These are phyloP conservation scores for Takifugu flavidus DNA, from an alignment of 2,113 vertebrate genomes.

Conservation along the genomic window DNA sequence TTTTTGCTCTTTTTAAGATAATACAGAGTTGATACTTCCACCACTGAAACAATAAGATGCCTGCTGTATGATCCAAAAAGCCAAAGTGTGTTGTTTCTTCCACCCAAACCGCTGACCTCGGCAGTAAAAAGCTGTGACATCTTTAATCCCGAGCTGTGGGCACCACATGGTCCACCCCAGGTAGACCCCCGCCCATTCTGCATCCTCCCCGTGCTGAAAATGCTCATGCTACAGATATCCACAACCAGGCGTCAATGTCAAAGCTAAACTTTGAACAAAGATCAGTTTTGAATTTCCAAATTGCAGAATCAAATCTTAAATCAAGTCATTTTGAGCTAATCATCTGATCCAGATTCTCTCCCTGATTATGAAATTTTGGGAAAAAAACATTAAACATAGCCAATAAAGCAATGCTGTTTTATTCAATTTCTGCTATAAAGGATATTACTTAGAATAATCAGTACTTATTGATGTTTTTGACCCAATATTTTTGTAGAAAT, in stretches of 20 bases:
- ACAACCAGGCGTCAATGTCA: slow-evolving; percentile 62
- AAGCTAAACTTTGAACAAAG: slow-evolving; percentile 2
- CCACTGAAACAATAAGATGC: too few species aligned
- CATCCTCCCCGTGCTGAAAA: slow-evolving; percentile 52
- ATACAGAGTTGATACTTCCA: too few species aligned
- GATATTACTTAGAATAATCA: too few species aligned
- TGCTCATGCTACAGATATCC: slow-evolving; percentile 61
- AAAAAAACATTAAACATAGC: neutral
- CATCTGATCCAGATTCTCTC: neutral
- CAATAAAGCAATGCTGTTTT: too few species aligned
- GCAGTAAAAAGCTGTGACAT: slow-evolving; percentile 8
- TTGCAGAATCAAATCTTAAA: neutral
- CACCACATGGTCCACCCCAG: slow-evolving; percentile 47
- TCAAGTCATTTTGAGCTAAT: neutral
- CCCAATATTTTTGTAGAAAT: too few species aligned
- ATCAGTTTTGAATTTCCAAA: too few species aligned
- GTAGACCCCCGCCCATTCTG: slow-evolving; percentile 34
- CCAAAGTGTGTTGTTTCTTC: too few species aligned
- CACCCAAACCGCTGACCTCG: slow-evolving; percentile 6
- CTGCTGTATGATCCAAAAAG: too few species aligned
- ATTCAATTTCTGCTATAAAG: too few species aligned
- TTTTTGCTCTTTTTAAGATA: too few species aligned
- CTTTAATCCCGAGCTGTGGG: slow-evolving; percentile 2
- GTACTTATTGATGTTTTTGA: too few species aligned
- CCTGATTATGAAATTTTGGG: too few species aligned